Evolutionary conservation across 2,797 vertebrate genomes (phyloP), one percentile per base, ranked within the genome.

Genomic region (Thalassophryne amazonica): DNA sequence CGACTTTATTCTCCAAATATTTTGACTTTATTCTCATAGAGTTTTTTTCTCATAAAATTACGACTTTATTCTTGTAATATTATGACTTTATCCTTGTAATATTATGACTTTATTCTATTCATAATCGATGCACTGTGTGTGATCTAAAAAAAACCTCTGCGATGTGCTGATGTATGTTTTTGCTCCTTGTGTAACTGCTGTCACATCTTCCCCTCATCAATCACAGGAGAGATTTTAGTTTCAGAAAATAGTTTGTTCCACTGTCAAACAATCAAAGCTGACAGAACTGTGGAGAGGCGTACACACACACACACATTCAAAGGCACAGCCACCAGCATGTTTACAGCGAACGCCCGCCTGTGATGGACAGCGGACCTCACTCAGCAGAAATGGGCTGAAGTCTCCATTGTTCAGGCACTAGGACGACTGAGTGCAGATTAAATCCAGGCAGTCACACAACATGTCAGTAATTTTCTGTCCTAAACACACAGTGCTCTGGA

Each of bases 161-260:
- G 33, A n/a, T 4, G 1, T 40, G 64, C 48, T 18, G 33, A 36
- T 59, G 64, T 70, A 20, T 80, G 72, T 67, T 75, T 81, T 76
- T 63, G 76, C 55, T 60, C 57, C 65, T 76, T 10, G 5, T 48
- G 35, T 61, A 72, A 65, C 55, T 64, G 28, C 14, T 37, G 71
- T 67, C 69, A 69, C 70, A 69, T 73, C 70, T 66, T 83, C 79
- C 67, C 68, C 70, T 73, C 79, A 81, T 86, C 81, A 87, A 88
- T 87, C 84, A 86, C 48, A 15, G 57, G 1, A 15, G 2, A 31
- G 38, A 52, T 45, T 68, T 55, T 17, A 50, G 40, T 80, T 83
- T 83, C 77, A 76, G 65, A 55, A 81, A 60, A n/a, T 39, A 47
- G 43, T 33, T 53, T 57, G n/a, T 58, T 49, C 57, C 43, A 15